A percentile compares a stretch with the other conserved stretches of the same genome.
Evolutionary conservation across 2,113 vertebrate species (phyloP).

Genomic region (Uria aalge): DNA sequence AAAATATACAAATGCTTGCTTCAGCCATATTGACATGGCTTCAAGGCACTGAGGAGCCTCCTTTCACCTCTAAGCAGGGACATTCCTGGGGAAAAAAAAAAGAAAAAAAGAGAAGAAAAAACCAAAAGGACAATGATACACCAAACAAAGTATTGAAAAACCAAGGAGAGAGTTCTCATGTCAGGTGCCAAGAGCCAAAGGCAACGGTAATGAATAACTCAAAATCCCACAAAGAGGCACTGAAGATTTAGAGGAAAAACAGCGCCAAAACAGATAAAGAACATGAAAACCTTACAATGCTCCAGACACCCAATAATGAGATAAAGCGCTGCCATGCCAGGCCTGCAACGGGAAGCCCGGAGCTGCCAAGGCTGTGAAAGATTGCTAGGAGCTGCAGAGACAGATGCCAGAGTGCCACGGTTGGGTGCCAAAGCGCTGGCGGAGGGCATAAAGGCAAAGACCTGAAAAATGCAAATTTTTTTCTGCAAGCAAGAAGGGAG

Average conservation of each 20-base stretch:
- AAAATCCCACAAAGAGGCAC: neutral
- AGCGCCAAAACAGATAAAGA: neutral
- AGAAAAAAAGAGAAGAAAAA: neutral
- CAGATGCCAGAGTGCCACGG: no score
- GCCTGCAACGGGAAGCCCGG: neutral
- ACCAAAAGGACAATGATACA: neutral
- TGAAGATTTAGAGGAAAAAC: neutral
- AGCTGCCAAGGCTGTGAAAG: neutral
- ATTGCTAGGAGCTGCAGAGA: neutral
- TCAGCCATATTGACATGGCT: neutral
- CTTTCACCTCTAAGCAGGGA: neutral
- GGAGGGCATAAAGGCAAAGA: neutral
- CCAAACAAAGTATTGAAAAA: neutral
- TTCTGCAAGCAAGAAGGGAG: neutral
- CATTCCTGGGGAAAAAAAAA: rapidly evolving
- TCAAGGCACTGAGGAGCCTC: neutral
- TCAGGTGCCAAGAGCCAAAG: neutral
- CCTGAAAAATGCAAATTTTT: neutral
- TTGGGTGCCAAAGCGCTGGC: neutral
- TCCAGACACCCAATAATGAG: neutral
- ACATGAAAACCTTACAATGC: rapidly evolving
- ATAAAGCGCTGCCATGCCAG: neutral
- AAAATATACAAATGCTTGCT: neutral
- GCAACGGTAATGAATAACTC: neutral
- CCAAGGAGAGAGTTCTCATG: neutral